Base-by-base conservation (phyloP, 2,888 invertebrate genomes). In the Liopterus haemorrhoidalis region DNA sequence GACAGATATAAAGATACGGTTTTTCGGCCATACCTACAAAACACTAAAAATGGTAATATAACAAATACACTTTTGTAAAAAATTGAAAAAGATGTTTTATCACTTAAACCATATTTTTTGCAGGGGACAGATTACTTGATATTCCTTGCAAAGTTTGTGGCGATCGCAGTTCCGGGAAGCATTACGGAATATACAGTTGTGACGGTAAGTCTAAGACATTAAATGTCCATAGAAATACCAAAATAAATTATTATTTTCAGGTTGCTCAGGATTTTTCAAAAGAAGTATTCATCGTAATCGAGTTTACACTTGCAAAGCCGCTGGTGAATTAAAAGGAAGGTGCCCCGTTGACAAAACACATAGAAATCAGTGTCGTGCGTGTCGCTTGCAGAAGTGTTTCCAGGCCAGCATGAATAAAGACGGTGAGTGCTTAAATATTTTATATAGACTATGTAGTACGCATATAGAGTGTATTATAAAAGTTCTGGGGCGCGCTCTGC, bases 101-200 rank as follows among this genome's bases (percentile, higher is more conserved):
- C 40, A 18, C 28, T 38, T 39, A 35, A 6, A 11, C 52, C 44
- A 53, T 42, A 52, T 54, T 44, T 56, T 52, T 66, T 71, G 38
- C 70, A 92, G 96, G 95, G 67, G 94, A 97, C 70, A 86, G 97
- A 62, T 81, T 99, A 58, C 81, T 97, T 63, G 97, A 99, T 71
- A 95, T 99, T 65, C 94, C 95, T 12, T 99, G 99, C 72, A 92
- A 94, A 71, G 99, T 99, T 50, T 99, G 97, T 64, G 95, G 95
- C 46, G 97, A 99, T 71, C 81, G 97, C 64, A 96, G 95, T 62
- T 96, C 96, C 9, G 97, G 99, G 47, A 99, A 97, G 72, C 97
- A 99, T 72, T 99, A 99, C 72, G 97, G 97, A 56, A 97, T 99
- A 64, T 99, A 95, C 72, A 94, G 95, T 64, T 99, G 97, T 67